These are phyloP conservation scores for Linepithema humile DNA, from an alignment of 1,140 invertebrate species.

Conservation along the genomic window DNA sequence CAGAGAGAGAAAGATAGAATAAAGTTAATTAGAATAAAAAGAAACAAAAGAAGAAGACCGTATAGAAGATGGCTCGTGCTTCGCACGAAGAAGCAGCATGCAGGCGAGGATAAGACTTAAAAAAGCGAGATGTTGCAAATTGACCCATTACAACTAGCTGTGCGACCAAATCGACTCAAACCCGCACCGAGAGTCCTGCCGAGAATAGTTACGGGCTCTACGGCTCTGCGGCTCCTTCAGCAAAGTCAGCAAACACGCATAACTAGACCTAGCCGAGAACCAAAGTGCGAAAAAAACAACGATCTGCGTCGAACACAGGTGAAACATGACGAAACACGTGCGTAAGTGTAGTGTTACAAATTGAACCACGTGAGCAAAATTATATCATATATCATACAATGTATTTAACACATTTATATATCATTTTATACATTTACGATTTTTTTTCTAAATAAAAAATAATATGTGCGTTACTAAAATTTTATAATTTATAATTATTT, in stretches of 20 bases:
- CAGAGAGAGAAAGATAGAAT: constrained; percentile 38
- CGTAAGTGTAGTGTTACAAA: constrained; percentile 61
- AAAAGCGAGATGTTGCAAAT: constrained; percentile 67
- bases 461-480: too few relatives aligned
- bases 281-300: constrained; percentile 52
- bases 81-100: constrained; percentile 43
- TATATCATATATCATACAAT: too few relatives aligned
- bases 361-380: constrained; percentile 68
- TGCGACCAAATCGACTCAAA: constrained; percentile 62
- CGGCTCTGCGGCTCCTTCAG: neutral
- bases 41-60: constrained; percentile 27
- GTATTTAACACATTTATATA: neutral
- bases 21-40: neutral
- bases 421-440: too few relatives aligned
- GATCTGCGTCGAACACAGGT: neutral
- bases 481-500: too few relatives aligned
- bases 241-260: constrained; percentile 20
- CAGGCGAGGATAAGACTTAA: constrained; percentile 48
- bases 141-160: constrained; percentile 68
- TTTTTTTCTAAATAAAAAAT: neutral
- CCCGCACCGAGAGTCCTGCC: neutral
- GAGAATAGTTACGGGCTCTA: constrained; percentile 54
- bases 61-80: constrained; percentile 58
- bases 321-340: constrained; percentile 8
- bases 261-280: constrained; percentile 1